Evolutionary conservation across 2,888 invertebrate genomes (phyloP).

Genomic region (Minunthozetes semirufus): DNA sequence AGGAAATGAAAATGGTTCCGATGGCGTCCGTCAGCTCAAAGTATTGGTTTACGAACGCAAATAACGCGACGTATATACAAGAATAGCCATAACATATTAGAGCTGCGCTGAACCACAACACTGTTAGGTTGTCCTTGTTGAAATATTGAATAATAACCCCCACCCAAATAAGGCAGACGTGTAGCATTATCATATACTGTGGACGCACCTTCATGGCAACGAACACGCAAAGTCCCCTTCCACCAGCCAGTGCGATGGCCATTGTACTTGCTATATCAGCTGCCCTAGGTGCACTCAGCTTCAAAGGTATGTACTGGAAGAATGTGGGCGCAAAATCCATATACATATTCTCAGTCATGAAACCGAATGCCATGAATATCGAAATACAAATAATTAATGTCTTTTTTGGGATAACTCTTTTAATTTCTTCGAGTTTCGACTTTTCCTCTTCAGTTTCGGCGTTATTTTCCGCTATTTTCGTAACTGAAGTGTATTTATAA

Average conservation of each 20-base stretch:
- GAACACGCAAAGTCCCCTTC: constrained; percentile 22
- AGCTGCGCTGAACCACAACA: background rate
- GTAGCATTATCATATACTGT: constrained; percentile 5
- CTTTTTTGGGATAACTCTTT: background rate
- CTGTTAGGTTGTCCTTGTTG: background rate
- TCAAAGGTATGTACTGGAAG: constrained; percentile 4
- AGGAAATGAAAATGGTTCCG: background rate
- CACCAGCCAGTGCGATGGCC: background rate
- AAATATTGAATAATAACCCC: background rate
- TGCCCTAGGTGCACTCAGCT: background rate
- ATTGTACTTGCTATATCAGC: background rate
- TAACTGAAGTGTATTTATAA: background rate
- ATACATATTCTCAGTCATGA: constrained; percentile 25
- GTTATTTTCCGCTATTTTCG: background rate
- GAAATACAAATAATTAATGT: background rate
- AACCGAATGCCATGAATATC: background rate
- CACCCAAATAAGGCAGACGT: background rate
- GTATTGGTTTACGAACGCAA: background rate
- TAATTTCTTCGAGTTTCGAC: background rate
- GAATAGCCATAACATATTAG: constrained; percentile 26
- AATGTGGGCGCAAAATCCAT: constrained; percentile 18
- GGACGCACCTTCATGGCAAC: constrained; percentile 20
- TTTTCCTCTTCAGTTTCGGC: background rate
- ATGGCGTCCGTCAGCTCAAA: background rate
- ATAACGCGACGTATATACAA: background rate